phyloP scores from a whole-genome alignment of 1,140 invertebrate species.

The Zaprionus camerounensis region DNA sequence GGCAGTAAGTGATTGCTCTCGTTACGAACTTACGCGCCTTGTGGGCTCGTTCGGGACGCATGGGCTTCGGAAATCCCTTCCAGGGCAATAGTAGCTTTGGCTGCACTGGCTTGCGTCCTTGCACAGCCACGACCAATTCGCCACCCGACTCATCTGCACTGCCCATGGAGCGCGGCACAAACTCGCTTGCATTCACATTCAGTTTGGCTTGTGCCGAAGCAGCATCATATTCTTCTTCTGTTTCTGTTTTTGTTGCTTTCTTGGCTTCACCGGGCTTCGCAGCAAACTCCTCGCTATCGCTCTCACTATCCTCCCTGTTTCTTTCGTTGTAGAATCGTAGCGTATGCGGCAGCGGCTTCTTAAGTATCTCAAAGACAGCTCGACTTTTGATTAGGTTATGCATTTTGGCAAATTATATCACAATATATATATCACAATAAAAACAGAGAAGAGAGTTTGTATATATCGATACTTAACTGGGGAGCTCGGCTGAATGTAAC shows the following conservation, averaged over 20 bases:
- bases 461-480: slow-evolving; percentile 21
- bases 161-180: slow-evolving; percentile 38
- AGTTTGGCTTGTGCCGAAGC: slow-evolving; percentile 1
- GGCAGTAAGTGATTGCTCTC: not conserved
- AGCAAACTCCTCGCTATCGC: slow-evolving; percentile 16
- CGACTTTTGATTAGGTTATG: slow-evolving; percentile 43
- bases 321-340: slow-evolving; percentile 4
- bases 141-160: not conserved
- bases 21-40: slow-evolving; percentile 10
- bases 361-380: slow-evolving; percentile 20
- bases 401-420: slow-evolving; percentile 33
- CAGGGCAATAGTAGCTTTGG: slow-evolving; percentile 49
- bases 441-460: not conserved
- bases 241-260: not conserved
- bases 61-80: slow-evolving; percentile 63
- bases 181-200: slow-evolving; percentile 40
- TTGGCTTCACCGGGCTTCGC: no score
- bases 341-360: slow-evolving; percentile 13
- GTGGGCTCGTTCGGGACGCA: not conserved
- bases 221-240: not conserved
- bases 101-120: slow-evolving; percentile 7
- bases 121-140: not conserved
- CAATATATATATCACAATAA: not conserved
- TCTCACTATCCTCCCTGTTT: slow-evolving; percentile 15
- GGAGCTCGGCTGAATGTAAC: slow-evolving; percentile 29